These are phyloP conservation scores for Cryptotis parvus DNA, from an alignment of 2,113 vertebrate genomes.

Conservation along the genomic window DNA sequence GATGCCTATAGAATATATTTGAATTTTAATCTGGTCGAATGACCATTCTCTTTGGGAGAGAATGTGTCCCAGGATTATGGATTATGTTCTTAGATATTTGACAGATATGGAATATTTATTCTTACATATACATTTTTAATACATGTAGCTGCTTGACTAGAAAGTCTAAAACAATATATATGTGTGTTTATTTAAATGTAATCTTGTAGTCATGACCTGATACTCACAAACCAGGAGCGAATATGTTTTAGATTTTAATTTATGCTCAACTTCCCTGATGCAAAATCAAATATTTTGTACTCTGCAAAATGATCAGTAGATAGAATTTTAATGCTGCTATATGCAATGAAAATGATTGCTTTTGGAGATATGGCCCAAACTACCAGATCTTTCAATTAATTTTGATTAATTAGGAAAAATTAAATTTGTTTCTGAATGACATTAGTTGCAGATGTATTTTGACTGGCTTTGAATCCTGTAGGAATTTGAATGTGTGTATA, in stretches of 20 bases:
- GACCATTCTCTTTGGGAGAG: background rate
- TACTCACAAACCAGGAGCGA: background rate
- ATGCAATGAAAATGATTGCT: background rate
- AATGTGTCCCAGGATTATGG: background rate
- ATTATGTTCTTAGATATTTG: background rate
- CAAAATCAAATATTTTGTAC: constrained; percentile 26
- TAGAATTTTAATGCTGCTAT: background rate
- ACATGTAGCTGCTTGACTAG: too few species aligned
- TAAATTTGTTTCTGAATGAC: background rate
- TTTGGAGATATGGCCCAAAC: background rate
- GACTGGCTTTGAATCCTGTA: background rate
- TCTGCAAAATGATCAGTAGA: background rate
- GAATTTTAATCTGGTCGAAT: constrained; percentile 16
- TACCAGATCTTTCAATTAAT: background rate
- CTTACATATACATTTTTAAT: too few species aligned
- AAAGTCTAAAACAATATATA: too few species aligned
- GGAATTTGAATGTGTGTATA: constrained; percentile 24
- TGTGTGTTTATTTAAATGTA: background rate
- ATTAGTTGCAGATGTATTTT: constrained; percentile 9
- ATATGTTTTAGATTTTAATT: background rate
- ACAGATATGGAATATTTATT: too few species aligned
- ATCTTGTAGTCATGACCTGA: background rate
- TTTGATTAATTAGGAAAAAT: constrained; percentile 32
- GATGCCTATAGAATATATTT: background rate
- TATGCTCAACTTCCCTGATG: constrained; percentile 18